These are phyloP conservation scores for Paratilapia polleni DNA, from an alignment of 2,113 vertebrate genomes.

Conservation along the genomic window DNA sequence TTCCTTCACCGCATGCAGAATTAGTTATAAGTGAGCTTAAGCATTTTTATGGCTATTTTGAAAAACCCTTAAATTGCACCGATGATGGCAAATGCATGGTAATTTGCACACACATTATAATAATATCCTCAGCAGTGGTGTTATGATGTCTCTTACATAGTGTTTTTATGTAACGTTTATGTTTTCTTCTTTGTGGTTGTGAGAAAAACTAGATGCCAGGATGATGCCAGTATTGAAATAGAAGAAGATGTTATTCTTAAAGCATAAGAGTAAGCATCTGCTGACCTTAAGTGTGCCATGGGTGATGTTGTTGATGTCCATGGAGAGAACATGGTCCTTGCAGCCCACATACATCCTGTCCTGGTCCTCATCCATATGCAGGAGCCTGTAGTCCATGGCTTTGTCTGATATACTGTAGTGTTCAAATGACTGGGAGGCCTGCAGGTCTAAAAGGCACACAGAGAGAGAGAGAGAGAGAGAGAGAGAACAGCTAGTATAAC, in stretches of 20 bases:
- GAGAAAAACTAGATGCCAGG: neutral
- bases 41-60: slow-evolving; percentile 28
- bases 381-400: slow-evolving; percentile 95
- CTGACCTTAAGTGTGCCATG: slow-evolving; percentile 90
- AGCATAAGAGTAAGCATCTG: neutral
- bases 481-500: neutral
- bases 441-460: slow-evolving; percentile 84
- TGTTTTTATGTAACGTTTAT: neutral
- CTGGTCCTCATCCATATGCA: slow-evolving; percentile 98
- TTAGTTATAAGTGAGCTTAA: slow-evolving; percentile 38
- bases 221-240: neutral
- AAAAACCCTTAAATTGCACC: slow-evolving; percentile 22
- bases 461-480: no score
- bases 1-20: slow-evolving; percentile 40
- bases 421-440: slow-evolving; percentile 88
- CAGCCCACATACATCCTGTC: slow-evolving; percentile 97
- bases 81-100: slow-evolving; percentile 18
- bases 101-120: slow-evolving; percentile 50
- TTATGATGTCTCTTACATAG: neutral
- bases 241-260: neutral
- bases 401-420: slow-evolving; percentile 89
- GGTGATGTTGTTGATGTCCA: slow-evolving; percentile 99
- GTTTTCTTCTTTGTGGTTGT: neutral
- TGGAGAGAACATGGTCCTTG: slow-evolving; percentile 95
- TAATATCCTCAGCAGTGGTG: neutral